These are phyloP conservation scores for Argyresthia albistria DNA, from an alignment of 2,888 invertebrate species.

Conservation along the genomic window DNA sequence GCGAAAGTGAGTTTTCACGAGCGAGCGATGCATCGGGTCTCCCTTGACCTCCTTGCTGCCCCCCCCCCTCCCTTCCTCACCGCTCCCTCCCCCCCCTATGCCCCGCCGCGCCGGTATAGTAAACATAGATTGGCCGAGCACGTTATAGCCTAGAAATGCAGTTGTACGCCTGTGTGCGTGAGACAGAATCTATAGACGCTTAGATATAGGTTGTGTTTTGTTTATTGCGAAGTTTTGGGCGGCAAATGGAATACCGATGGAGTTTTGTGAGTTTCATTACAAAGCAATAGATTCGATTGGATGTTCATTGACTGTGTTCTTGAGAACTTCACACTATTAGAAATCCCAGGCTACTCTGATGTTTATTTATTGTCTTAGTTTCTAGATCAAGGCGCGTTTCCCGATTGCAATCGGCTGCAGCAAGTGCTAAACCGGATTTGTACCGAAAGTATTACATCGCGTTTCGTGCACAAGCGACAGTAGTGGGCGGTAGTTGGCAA, in stretches of 20 bases:
- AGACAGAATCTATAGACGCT: too few relatives aligned
- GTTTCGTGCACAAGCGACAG: background rate
- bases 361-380: too few relatives aligned
- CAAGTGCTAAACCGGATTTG: slow-evolving; percentile 3
- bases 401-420: too few relatives aligned
- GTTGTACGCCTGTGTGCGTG: slow-evolving; percentile 14
- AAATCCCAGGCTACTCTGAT: too few relatives aligned
- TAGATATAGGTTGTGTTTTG: too few relatives aligned
- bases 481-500: slow-evolving; percentile 4
- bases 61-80: slow-evolving; percentile 13
- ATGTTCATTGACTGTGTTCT: too few relatives aligned
- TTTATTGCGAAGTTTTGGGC: too few relatives aligned
- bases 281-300: too few relatives aligned
- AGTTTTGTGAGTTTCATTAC: too few relatives aligned
- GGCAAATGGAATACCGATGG: too few relatives aligned
- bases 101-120: slow-evolving; percentile 35
- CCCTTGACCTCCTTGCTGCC: slow-evolving; percentile 57
- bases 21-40: slow-evolving; percentile 64
- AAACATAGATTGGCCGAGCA: slow-evolving; percentile 40
- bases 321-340: too few relatives aligned
- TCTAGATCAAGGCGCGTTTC: too few relatives aligned
- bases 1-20: slow-evolving; percentile 72
- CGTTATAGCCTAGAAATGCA: slow-evolving; percentile 25
- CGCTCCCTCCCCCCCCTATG: background rate
- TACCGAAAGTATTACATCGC: slow-evolving; percentile 3